phyloP scores from a whole-genome alignment of 2,113 vertebrate species.

The Prinia subflava region DNA sequence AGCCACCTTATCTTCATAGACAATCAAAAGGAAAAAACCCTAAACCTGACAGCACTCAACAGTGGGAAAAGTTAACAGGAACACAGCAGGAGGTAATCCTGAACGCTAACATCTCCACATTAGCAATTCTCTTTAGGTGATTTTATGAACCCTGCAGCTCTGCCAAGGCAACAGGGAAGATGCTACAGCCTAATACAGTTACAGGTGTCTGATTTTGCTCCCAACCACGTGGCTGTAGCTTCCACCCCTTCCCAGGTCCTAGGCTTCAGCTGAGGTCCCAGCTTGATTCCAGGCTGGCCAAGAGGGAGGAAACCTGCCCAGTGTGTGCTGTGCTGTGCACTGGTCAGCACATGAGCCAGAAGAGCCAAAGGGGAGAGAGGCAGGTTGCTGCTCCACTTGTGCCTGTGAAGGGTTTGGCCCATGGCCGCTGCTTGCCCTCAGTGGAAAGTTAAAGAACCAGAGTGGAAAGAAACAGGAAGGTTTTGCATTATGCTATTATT shows the following conservation, averaged over 20 bases:
- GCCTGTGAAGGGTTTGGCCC: fast-evolving
- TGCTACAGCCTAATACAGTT: too few species aligned
- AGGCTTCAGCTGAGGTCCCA: not conserved
- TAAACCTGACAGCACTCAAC: not conserved
- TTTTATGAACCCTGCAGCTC: not conserved
- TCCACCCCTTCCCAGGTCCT: not conserved
- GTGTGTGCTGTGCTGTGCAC: not conserved
- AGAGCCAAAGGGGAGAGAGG: fast-evolving
- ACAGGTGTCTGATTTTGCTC: not conserved
- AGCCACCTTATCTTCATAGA: not conserved
- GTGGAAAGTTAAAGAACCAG: not conserved
- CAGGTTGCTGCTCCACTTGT: not conserved
- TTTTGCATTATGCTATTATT: conserved; percentile 49
- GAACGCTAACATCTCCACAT: too few species aligned
- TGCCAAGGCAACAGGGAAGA: not conserved
- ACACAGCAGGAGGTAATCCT: not conserved
- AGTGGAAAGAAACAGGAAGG: conserved; percentile 27
- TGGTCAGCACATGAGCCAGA: not conserved
- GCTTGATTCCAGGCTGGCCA: not conserved
- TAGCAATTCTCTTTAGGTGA: not conserved
- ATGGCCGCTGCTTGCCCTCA: not conserved
- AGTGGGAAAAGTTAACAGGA: not conserved
- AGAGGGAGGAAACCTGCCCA: fast-evolving
- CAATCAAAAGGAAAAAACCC: not conserved
- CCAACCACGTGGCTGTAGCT: not conserved